phyloP scores from a whole-genome alignment of 2,113 vertebrate species.

The Nothobranchius kuhntae region DNA sequence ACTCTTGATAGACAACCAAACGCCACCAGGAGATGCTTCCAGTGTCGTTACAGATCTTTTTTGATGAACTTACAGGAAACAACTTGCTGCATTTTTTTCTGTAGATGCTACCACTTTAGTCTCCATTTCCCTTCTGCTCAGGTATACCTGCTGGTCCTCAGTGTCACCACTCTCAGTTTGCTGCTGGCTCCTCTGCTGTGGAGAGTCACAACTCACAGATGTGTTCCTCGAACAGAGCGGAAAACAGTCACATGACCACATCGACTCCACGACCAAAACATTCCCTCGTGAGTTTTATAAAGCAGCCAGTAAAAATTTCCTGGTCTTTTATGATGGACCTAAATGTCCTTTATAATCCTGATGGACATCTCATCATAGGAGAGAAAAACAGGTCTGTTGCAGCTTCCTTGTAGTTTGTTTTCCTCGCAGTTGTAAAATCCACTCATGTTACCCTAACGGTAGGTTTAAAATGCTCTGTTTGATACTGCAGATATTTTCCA shows the following conservation, averaged over 20 bases:
- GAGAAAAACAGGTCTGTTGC: too few species aligned
- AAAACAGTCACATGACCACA: constrained; percentile 81
- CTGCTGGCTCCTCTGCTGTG: constrained; percentile 92
- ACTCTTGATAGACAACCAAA: too few species aligned
- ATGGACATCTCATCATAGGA: too few species aligned
- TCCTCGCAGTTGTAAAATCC: not conserved
- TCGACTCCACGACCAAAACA: not conserved
- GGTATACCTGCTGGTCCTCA: constrained; percentile 95
- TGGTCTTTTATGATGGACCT: too few species aligned
- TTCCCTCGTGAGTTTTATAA: not conserved
- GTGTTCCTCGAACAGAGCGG: constrained; percentile 81
- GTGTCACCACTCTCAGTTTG: constrained; percentile 94
- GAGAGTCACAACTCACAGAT: constrained; percentile 86
- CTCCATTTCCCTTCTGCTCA: constrained; percentile 52
- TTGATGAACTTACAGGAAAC: not conserved
- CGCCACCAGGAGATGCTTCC: too few species aligned
- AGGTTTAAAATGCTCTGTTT: not conserved
- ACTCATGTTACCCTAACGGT: not conserved
- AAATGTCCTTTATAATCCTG: too few species aligned
- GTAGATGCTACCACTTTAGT: not conserved
- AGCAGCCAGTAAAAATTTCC: not conserved
- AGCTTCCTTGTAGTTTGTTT: not conserved
- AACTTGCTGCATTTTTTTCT: not conserved
- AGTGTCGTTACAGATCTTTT: not conserved
- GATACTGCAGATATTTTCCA: too few species aligned